Evolutionary conservation across 2,888 invertebrate genomes (phyloP).

Genomic region (Habroteleia sp.): DNA sequence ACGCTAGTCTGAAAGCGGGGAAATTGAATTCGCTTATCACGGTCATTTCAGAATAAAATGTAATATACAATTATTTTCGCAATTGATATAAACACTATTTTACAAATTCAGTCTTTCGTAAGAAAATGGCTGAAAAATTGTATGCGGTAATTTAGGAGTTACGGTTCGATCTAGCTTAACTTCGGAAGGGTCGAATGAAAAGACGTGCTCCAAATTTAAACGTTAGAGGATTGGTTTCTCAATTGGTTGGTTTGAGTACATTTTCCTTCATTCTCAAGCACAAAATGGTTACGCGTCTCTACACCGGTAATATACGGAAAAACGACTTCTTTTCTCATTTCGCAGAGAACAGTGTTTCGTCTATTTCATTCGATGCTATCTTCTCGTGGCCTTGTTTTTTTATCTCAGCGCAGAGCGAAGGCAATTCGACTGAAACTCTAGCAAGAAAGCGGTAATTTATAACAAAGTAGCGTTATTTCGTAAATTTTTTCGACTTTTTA

Average conservation of each 20-base stretch:
- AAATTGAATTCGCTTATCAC: no score
- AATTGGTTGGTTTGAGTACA: constrained; percentile 51
- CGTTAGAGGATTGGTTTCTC: constrained; percentile 35
- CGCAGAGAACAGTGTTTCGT: constrained; percentile 53
- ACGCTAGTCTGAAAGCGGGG: no score
- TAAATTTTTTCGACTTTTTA: constrained; percentile 40
- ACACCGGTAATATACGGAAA: constrained; percentile 58
- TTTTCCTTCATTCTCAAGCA: constrained; percentile 25
- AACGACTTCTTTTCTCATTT: constrained; percentile 58
- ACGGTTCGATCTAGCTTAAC: constrained; percentile 37
- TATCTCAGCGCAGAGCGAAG: constrained; percentile 35
- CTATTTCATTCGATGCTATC: constrained; percentile 47
- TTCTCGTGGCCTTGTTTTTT: constrained; percentile 37
- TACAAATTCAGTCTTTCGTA: constrained; percentile 23
- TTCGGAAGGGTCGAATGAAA: constrained; percentile 23
- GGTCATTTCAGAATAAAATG: no score
- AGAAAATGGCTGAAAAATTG: constrained; percentile 49
- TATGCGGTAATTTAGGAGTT: constrained; percentile 34
- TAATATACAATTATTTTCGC: no score
- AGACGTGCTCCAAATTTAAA: constrained; percentile 58
- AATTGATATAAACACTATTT: no score
- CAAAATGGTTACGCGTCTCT: constrained; percentile 50
- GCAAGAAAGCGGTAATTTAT: constrained; percentile 57
- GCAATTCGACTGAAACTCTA: constrained; percentile 50
- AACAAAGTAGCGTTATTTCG: constrained; percentile 60